A percentile compares a stretch with the other conserved stretches of the same genome.
Evolutionary conservation across 2,888 invertebrate species (phyloP).

Genomic region (Augiades crinisus): DNA sequence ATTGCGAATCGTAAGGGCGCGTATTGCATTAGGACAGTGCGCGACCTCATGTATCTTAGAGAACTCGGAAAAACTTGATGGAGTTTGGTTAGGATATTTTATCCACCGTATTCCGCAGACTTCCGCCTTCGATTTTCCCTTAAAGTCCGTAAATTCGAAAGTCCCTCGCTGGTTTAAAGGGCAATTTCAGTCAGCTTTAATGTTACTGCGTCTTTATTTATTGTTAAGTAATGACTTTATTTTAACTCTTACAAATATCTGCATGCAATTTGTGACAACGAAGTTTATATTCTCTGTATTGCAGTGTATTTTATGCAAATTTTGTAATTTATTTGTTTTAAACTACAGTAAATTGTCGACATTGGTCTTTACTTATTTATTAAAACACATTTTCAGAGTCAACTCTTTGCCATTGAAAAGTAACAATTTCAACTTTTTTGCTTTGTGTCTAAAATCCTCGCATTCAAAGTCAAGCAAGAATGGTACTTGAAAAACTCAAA

Average conservation of each 20-base stretch:
- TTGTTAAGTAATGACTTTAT: conserved; percentile 26
- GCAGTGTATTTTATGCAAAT: conserved; percentile 6
- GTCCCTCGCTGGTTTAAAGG: conserved; percentile 22
- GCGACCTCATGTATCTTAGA: too few species aligned
- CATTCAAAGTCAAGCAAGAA: conserved; percentile 23
- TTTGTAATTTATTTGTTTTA: conserved; percentile 17
- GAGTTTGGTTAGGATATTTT: too few species aligned
- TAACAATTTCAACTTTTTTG: conserved; percentile 18
- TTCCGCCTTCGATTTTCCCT: too few species aligned
- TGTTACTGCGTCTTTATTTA: conserved; percentile 24
- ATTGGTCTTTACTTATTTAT: neutral
- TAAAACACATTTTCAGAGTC: conserved; percentile 5
- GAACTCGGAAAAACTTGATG: too few species aligned
- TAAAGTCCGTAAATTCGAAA: conserved; percentile 24
- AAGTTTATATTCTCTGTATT: conserved; percentile 16
- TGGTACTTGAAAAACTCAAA: conserved; percentile 25
- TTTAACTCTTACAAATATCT: conserved; percentile 24
- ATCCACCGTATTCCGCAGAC: too few species aligned
- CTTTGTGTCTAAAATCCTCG: conserved; percentile 22
- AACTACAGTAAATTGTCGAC: neutral
- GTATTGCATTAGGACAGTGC: too few species aligned
- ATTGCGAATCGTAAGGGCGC: too few species aligned
- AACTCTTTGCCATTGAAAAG: conserved; percentile 4
- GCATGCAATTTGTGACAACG: conserved; percentile 14
- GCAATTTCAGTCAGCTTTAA: conserved; percentile 25